Evolutionary conservation across 2,888 invertebrate species (phyloP).

Genomic region (Sinotaia quadrata): DNA sequence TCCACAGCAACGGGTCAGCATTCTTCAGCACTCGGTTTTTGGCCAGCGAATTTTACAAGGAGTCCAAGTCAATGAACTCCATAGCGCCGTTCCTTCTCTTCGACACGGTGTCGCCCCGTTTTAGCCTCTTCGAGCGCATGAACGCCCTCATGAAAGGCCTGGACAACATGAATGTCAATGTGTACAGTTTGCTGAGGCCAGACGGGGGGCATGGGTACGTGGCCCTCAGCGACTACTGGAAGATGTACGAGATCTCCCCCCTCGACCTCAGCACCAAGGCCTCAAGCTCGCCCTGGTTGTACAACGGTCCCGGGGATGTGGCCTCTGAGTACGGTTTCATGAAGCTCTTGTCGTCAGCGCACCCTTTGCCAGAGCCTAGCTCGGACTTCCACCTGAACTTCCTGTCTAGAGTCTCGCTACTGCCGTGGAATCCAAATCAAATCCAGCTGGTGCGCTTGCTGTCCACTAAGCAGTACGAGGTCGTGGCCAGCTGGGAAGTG

Average conservation of each 20-base stretch:
- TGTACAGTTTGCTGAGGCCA: slow-evolving; percentile 41
- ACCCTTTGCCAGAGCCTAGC: slow-evolving; percentile 63
- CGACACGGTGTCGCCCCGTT: slow-evolving; percentile 56
- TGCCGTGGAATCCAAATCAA: slow-evolving; percentile 48
- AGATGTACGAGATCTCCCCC: slow-evolving; percentile 54
- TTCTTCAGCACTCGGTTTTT: slow-evolving; percentile 56
- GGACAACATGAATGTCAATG: slow-evolving; percentile 68
- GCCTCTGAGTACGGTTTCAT: slow-evolving; percentile 36
- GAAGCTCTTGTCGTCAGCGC: slow-evolving; percentile 64
- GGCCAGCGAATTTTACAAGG: slow-evolving; percentile 54
- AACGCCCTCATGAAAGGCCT: slow-evolving; percentile 58
- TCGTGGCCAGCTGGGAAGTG: slow-evolving; percentile 55
- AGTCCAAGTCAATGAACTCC: slow-evolving; percentile 45
- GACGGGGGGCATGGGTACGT: slow-evolving; percentile 44
- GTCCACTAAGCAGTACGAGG: slow-evolving; percentile 49
- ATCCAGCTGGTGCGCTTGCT: slow-evolving; percentile 58
- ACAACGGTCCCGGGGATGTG: slow-evolving; percentile 16
- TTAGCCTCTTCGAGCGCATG: slow-evolving; percentile 50
- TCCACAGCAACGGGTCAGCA: slow-evolving; percentile 50
- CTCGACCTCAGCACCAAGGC: slow-evolving; percentile 44
- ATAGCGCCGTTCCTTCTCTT: slow-evolving; percentile 65
- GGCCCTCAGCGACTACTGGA: slow-evolving; percentile 67
- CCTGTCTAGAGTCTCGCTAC: slow-evolving; percentile 55
- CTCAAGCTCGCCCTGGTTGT: slow-evolving; percentile 14
- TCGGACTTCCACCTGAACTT: slow-evolving; percentile 57